A percentile compares a stretch with the other conserved stretches of the same genome.
phyloP scores from a whole-genome alignment of 1,140 invertebrate genomes.

The Drosophila carrolli region DNA sequence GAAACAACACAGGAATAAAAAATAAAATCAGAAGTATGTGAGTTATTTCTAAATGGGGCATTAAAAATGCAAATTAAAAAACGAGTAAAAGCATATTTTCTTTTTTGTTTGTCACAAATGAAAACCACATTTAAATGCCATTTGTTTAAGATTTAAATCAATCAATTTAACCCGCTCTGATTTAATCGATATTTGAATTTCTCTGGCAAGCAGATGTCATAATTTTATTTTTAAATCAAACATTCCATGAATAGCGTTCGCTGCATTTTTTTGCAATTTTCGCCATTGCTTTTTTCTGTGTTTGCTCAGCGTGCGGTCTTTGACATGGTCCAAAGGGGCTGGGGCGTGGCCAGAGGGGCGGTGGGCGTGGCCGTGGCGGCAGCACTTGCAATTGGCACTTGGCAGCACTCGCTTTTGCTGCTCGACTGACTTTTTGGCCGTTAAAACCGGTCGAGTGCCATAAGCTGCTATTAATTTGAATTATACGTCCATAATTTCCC shows the following conservation, averaged over 20 bases:
- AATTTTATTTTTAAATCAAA: conserved; percentile 44
- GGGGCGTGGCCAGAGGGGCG: conserved; percentile 4
- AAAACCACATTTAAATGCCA: not conserved
- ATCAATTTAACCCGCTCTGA: not conserved
- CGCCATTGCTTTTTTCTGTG: conserved; percentile 7
- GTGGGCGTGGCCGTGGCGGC: conserved; percentile 15
- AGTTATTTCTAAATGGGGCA: not conserved
- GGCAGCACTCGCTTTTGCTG: conserved; percentile 52
- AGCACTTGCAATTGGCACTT: conserved; percentile 57
- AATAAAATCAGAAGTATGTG: not conserved
- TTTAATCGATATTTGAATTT: conserved; percentile 14
- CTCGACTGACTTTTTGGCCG: conserved; percentile 73
- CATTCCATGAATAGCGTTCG: conserved; percentile 35
- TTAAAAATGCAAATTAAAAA: not conserved
- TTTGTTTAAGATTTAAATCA: conserved; percentile 13
- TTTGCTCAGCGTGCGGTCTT: conserved; percentile 65
- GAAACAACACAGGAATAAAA: not conserved
- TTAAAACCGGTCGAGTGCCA: conserved; percentile 78
- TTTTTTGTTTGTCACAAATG: too few species aligned
- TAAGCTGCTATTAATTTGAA: conserved; percentile 83
- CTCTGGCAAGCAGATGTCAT: conserved; percentile 36
- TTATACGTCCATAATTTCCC: conserved; percentile 76
- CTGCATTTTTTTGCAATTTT: conserved; percentile 2
- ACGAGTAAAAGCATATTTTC: not conserved
- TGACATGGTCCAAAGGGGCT: conserved; percentile 9